These are phyloP conservation scores for Pachypeltis micranthus DNA, from an alignment of 1,140 invertebrate species.

Conservation along the genomic window DNA sequence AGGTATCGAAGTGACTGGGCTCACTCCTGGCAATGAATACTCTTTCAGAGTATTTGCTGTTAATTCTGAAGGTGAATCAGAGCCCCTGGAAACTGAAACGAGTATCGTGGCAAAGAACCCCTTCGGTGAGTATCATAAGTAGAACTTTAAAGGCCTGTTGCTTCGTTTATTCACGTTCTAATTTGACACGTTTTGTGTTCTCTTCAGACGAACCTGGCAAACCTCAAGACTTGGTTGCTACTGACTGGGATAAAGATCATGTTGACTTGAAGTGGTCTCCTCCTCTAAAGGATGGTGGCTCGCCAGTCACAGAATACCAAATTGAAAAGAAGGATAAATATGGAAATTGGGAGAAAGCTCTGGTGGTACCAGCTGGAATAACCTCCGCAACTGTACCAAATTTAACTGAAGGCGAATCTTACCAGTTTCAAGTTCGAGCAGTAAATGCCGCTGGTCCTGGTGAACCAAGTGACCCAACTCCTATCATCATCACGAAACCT, in stretches of 20 bases:
- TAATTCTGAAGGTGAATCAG: constrained; percentile 91
- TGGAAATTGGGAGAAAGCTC: constrained; percentile 85
- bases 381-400: constrained; percentile 78
- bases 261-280: constrained; percentile 80
- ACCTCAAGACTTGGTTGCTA: constrained; percentile 77
- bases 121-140: constrained; percentile 47
- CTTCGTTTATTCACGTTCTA: background rate
- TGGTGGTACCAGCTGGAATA: constrained; percentile 65
- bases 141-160: constrained; percentile 3
- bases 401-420: constrained; percentile 79
- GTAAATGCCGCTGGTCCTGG: constrained; percentile 89
- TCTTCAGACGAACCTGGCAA: constrained; percentile 76
- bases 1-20: constrained; percentile 68
- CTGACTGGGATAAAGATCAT: constrained; percentile 93
- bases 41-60: constrained; percentile 91
- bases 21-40: constrained; percentile 84
- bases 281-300: constrained; percentile 68
- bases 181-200: constrained; percentile 17
- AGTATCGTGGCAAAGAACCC: constrained; percentile 92
- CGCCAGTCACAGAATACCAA: constrained; percentile 74
- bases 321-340: constrained; percentile 87
- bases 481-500: constrained; percentile 80
- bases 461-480: constrained; percentile 76
- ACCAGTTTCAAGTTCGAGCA: constrained; percentile 82
- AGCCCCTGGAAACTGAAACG: constrained; percentile 75